Percentiles rank a stretch among this genome's conserved stretches.
Conservation (phyloP, 2,888 invertebrate genomes). For the Coelinius sp. region DNA sequence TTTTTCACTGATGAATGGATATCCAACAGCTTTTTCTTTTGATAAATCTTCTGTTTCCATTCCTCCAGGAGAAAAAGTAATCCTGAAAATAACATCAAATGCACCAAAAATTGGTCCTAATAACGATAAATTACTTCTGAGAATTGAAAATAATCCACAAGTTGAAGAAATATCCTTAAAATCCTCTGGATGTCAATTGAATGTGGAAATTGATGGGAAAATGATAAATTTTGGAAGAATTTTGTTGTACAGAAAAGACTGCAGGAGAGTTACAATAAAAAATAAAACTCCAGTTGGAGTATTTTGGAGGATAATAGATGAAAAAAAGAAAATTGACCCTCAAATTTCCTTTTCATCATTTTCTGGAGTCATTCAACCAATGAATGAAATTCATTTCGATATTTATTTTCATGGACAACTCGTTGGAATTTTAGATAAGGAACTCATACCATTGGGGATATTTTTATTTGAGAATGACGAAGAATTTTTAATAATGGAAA, state of each 20-base stretch:
- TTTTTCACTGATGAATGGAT: conserved; percentile 71
- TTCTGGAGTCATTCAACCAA: conserved; percentile 48
- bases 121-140: conserved; percentile 61
- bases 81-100: conserved; percentile 61
- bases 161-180: conserved; percentile 72
- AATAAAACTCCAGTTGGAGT: conserved; percentile 75
- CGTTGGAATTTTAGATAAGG: conserved; percentile 22
- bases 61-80: conserved; percentile 57
- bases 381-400: conserved; percentile 47
- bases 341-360: conserved; percentile 59
- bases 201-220: conserved; percentile 70
- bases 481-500: conserved; percentile 71
- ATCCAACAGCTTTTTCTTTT: conserved; percentile 62
- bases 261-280: conserved; percentile 72
- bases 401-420: conserved; percentile 48
- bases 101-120: conserved; percentile 62
- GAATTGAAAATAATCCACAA: conserved; percentile 75
- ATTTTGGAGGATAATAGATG: conserved; percentile 73
- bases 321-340: conserved; percentile 64
- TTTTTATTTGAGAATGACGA: conserved; percentile 71
- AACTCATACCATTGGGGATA: conserved; percentile 50
- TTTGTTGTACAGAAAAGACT: conserved; percentile 72
- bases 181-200: conserved; percentile 73
- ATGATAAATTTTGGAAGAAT: conserved; percentile 73
- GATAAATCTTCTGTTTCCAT: conserved; percentile 4